Base-by-base conservation (phyloP, 2,113 vertebrate genomes). In the Sylvietta virens region DNA sequence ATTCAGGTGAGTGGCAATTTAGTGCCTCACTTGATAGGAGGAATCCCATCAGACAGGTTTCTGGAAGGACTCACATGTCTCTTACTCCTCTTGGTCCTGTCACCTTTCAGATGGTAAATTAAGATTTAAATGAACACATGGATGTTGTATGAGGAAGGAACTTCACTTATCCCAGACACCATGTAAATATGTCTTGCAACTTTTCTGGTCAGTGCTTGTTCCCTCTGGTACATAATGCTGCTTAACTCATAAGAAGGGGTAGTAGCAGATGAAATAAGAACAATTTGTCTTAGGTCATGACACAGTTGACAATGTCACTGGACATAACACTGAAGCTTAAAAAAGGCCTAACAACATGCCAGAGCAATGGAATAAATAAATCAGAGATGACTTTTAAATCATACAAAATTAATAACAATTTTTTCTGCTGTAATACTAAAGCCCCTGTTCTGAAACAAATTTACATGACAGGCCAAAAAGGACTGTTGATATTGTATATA, bases 321-420 rank as follows among this genome's bases (percentile, higher is more conserved):
- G 73, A 37, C 62, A 70, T 80, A 90, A 88, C 1, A 1, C 35
- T 83, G 71, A 70, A 33, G 33, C 33, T 88, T 74, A 35, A 47
- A 83, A 91, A 71, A 77, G 30, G 16, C 45, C 56, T 86, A 88
- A 48, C n/a, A 81, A 44, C 71, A 77, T 45, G 33, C 35, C 33
- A 83, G 47, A 77, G 54, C 15, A 77, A 58, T 42, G 15, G 58
- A 77, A 86, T 66, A 85, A 93, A 93, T 86, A 96, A 90, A 96
- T 83, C 42, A 42, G 30, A 89, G 7, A 50, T 73, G 85, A 95
- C 87, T 92, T 85, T 24, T 45, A 86, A 88, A 94, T 94, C 79
- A 92, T 39, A 90, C 21, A 90, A 77, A 92, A 93, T 88, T 1
- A 93, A 88, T 73, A 94, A 54, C 88, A 88, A 72, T 4, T 80